Conservation (phyloP, 2,797 vertebrate species). For the Trachops cirrhosus region DNA sequence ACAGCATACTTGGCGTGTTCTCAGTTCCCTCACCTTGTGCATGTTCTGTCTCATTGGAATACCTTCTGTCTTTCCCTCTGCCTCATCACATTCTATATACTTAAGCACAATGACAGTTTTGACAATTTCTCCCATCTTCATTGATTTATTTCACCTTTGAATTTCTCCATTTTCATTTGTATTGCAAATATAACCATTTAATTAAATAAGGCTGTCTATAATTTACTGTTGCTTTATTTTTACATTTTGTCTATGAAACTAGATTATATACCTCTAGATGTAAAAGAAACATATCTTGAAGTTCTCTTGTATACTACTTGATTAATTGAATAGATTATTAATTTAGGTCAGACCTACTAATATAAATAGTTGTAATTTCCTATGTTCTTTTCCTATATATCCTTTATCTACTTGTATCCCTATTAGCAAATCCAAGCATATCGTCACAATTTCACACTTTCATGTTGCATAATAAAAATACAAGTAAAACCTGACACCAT, state of each 20-base stretch:
- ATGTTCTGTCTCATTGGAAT: background rate
- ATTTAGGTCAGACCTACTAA: background rate
- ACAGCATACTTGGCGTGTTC: background rate
- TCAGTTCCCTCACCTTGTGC: background rate
- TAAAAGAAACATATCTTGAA: background rate
- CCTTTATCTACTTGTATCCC: background rate
- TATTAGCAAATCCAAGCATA: background rate
- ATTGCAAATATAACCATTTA: background rate
- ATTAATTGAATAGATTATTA: background rate
- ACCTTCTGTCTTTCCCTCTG: background rate
- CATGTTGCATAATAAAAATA: background rate
- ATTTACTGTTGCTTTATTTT: background rate
- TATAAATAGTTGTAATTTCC: background rate
- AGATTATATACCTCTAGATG: background rate
- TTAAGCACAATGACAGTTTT: background rate
- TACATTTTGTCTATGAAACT: background rate
- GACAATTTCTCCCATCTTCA: background rate
- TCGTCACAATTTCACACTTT: background rate
- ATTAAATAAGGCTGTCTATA: background rate
- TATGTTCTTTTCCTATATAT: background rate
- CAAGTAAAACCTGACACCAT: background rate
- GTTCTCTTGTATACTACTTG: background rate
- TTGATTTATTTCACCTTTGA: background rate
- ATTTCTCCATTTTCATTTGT: background rate
- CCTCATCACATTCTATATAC: background rate